Evolutionary conservation across 23 tunicate species (phyloP).

Genomic region (Corella eumyota): DNA sequence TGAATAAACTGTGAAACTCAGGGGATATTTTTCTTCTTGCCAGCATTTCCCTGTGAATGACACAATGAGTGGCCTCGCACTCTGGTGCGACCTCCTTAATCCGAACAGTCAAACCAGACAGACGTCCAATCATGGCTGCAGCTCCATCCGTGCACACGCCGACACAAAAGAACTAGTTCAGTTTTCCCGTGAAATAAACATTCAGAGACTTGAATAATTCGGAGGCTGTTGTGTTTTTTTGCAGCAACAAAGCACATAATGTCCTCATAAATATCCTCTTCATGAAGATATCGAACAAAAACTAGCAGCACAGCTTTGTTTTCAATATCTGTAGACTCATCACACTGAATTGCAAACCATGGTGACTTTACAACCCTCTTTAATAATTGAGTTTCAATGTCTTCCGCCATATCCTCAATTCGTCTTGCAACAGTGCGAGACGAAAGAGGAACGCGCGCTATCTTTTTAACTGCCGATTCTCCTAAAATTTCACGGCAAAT

Average conservation of each 20-base stretch:
- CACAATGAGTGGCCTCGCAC: constrained; percentile 37
- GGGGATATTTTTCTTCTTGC: constrained; percentile 35
- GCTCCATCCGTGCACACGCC: constrained; percentile 62
- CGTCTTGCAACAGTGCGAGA: constrained; percentile 32
- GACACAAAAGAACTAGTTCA: constrained; percentile 48
- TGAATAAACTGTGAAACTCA: constrained; percentile 27
- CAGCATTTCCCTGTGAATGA: constrained; percentile 61
- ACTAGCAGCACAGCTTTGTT: constrained; percentile 33
- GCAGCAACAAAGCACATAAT: constrained; percentile 35
- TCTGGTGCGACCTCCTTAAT: constrained; percentile 33
- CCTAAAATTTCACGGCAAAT: constrained; percentile 17
- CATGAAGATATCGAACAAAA: constrained; percentile 47
- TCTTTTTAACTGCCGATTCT: constrained; percentile 28
- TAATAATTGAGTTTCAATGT: constrained; percentile 15
- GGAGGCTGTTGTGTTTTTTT: constrained; percentile 55
- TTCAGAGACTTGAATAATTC: constrained; percentile 46
- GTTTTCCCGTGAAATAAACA: constrained; percentile 14
- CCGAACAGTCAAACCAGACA: constrained; percentile 38
- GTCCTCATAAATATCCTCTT: constrained; percentile 36
- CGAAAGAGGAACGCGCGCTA: constrained; percentile 38
- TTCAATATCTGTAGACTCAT: constrained; percentile 52
- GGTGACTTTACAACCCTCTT: constrained; percentile 3
- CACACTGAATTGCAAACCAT: constrained; percentile 24
- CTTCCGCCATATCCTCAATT: constrained; percentile 32
- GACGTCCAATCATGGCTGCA: constrained; percentile 57